phyloP scores from a whole-genome alignment of 1,140 invertebrate genomes.

The Papilio xuthus region DNA sequence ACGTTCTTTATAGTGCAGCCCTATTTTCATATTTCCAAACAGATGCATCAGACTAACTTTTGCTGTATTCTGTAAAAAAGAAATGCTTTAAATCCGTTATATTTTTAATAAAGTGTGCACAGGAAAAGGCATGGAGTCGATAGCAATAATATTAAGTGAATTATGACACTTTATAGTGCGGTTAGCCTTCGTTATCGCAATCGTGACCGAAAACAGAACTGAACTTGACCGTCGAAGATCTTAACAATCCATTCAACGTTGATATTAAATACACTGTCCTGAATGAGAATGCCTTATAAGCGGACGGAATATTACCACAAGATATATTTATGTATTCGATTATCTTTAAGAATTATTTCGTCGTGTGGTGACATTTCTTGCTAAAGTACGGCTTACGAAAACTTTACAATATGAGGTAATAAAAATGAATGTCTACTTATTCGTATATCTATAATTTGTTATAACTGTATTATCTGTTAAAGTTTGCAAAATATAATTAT shows the following conservation, averaged over 20 bases:
- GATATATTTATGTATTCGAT: slow-evolving; percentile 37
- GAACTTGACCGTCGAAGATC: slow-evolving; percentile 54
- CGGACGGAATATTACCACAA: slow-evolving; percentile 31
- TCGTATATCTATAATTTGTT: slow-evolving; percentile 13
- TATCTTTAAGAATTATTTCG: slow-evolving; percentile 37
- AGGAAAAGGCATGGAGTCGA: slow-evolving; percentile 51
- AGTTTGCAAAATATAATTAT: not conserved
- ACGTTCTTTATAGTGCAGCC: slow-evolving; percentile 71
- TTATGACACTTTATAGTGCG: slow-evolving; percentile 60
- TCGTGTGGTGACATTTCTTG: slow-evolving; percentile 31
- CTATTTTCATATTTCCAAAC: slow-evolving; percentile 64
- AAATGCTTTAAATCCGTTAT: slow-evolving; percentile 25
- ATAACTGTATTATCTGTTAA: not conserved
- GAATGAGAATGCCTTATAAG: slow-evolving; percentile 35
- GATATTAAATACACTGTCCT: slow-evolving; percentile 40
- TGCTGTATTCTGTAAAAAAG: not conserved
- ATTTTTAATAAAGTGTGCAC: slow-evolving; percentile 47
- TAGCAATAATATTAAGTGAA: slow-evolving; percentile 51
- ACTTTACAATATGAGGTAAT: slow-evolving; percentile 18
- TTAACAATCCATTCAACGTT: slow-evolving; percentile 45
- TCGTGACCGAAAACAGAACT: slow-evolving; percentile 58
- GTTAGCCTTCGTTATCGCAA: slow-evolving; percentile 59
- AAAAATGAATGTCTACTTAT: slow-evolving; percentile 26
- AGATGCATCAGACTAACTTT: slow-evolving; percentile 56
- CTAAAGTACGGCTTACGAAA: slow-evolving; percentile 29